Conservation (phyloP, 2,888 invertebrate species). For the Aleiodes testaceus region DNA sequence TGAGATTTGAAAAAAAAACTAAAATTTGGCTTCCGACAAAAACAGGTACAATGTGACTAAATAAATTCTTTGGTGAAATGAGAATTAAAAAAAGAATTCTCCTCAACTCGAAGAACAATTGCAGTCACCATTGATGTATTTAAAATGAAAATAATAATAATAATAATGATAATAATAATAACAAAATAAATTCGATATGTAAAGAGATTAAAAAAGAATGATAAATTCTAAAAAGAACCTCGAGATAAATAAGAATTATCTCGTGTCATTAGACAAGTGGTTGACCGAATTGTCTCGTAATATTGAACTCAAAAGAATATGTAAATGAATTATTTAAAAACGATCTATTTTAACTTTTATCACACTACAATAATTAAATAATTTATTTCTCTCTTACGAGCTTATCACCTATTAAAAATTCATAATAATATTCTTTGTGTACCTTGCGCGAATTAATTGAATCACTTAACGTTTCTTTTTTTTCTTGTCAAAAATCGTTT, state of each 20-base stretch:
- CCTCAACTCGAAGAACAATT: slow-evolving; percentile 56
- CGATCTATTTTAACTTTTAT: no score
- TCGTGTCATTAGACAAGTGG: slow-evolving; percentile 55
- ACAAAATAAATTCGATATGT: slow-evolving; percentile 41
- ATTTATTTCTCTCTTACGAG: slow-evolving; percentile 60
- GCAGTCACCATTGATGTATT: slow-evolving; percentile 53
- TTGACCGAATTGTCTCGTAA: slow-evolving; percentile 61
- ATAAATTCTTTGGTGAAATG: slow-evolving; percentile 14
- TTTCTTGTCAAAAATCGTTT: no score
- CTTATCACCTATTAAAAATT: slow-evolving; percentile 56
- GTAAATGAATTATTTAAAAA: neutral
- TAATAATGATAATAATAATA: slow-evolving; percentile 17
- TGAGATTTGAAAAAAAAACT: slow-evolving; percentile 12
- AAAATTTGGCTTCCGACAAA: slow-evolving; percentile 1
- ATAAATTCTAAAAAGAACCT: slow-evolving; percentile 31
- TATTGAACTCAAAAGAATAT: slow-evolving; percentile 53
- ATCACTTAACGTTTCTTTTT: slow-evolving; percentile 40
- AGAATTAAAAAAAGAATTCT: slow-evolving; percentile 16
- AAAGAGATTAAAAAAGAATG: neutral
- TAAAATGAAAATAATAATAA: slow-evolving; percentile 26
- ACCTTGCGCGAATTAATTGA: slow-evolving; percentile 55
- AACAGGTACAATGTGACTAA: slow-evolving; percentile 10
- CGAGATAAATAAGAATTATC: slow-evolving; percentile 51
- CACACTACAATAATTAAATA: slow-evolving; percentile 60
- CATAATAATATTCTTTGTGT: slow-evolving; percentile 59